A percentile compares a stretch with the other conserved stretches of the same genome.
phyloP scores from a whole-genome alignment of 2,888 invertebrate genomes.

The Cactoblastis cactorum region DNA sequence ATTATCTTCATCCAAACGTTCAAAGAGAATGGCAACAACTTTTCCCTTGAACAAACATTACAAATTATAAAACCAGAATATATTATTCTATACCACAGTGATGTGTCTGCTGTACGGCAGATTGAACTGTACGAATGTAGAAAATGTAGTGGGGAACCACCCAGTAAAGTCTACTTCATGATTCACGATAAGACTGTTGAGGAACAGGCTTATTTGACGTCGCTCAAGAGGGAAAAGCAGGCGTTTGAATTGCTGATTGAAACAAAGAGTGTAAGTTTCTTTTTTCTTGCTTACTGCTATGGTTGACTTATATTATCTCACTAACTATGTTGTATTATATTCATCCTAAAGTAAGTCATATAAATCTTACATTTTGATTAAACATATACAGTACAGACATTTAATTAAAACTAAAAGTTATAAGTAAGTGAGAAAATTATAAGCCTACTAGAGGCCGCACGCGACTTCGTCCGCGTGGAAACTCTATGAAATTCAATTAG shows the following conservation, averaged over 20 bases:
- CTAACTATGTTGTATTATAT: neutral
- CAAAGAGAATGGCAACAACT: constrained; percentile 85
- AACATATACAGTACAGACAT: too few relatives aligned
- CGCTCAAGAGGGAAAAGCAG: constrained; percentile 93
- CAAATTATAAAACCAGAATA: constrained; percentile 86
- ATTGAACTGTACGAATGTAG: constrained; percentile 91
- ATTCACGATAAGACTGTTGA: constrained; percentile 96
- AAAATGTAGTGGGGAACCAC: constrained; percentile 61
- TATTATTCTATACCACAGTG: constrained; percentile 93
- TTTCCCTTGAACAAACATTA: constrained; percentile 85
- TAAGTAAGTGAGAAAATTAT: too few relatives aligned
- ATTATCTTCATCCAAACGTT: constrained; percentile 88
- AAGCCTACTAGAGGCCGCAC: too few relatives aligned
- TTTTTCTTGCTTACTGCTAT: too few relatives aligned
- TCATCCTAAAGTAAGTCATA: too few relatives aligned
- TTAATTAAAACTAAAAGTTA: too few relatives aligned
- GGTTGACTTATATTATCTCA: constrained; percentile 10
- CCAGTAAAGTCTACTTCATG: constrained; percentile 90
- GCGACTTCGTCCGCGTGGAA: too few relatives aligned
- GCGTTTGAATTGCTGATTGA: constrained; percentile 95
- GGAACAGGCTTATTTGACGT: constrained; percentile 96
- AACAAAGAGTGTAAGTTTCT: constrained; percentile 91
- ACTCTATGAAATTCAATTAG: too few relatives aligned
- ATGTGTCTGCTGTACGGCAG: constrained; percentile 92
- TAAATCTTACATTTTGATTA: too few relatives aligned